These are phyloP conservation scores for Scaptodrosophila latifasciaeformis DNA, from an alignment of 2,888 invertebrate species.

Conservation along the genomic window DNA sequence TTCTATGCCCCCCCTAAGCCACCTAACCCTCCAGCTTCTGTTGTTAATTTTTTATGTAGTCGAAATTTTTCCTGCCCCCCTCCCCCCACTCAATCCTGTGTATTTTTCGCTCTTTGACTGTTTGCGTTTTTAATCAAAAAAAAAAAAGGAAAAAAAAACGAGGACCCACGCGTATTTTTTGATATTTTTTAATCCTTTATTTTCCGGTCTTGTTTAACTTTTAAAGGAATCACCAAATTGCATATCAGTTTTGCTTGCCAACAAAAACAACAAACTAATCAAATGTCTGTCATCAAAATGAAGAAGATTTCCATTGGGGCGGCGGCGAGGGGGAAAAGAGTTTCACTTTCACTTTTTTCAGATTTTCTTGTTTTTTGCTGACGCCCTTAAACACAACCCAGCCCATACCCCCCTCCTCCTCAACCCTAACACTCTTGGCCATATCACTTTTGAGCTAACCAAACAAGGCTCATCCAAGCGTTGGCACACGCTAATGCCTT, in stretches of 20 bases:
- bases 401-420: slow-evolving; percentile 4
- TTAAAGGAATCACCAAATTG: slow-evolving; percentile 68
- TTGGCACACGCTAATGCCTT: slow-evolving; percentile 69
- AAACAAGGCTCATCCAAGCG: slow-evolving; percentile 35
- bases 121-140: slow-evolving; percentile 73
- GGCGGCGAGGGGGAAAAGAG: slow-evolving; percentile 3
- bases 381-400: slow-evolving; percentile 6
- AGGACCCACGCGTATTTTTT: slow-evolving; percentile 29
- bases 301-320: too few relatives aligned
- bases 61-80: background rate
- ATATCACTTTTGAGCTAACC: slow-evolving; percentile 31
- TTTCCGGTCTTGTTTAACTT: slow-evolving; percentile 65
- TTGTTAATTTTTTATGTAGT: slow-evolving; percentile 61
- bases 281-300: slow-evolving; percentile 70
- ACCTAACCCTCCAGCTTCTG: background rate
- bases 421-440: slow-evolving; percentile 4
- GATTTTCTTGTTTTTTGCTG: slow-evolving; percentile 1
- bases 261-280: slow-evolving; percentile 73
- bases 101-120: slow-evolving; percentile 39
- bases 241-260: slow-evolving; percentile 48
- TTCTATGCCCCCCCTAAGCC: too few relatives aligned
- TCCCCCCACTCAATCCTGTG: background rate
- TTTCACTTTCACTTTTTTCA: slow-evolving; percentile 33
- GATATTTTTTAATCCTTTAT: slow-evolving; percentile 7
- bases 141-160: too few relatives aligned